Base-by-base conservation (phyloP, 2,888 invertebrate species). In the Julus scandinavius region DNA sequence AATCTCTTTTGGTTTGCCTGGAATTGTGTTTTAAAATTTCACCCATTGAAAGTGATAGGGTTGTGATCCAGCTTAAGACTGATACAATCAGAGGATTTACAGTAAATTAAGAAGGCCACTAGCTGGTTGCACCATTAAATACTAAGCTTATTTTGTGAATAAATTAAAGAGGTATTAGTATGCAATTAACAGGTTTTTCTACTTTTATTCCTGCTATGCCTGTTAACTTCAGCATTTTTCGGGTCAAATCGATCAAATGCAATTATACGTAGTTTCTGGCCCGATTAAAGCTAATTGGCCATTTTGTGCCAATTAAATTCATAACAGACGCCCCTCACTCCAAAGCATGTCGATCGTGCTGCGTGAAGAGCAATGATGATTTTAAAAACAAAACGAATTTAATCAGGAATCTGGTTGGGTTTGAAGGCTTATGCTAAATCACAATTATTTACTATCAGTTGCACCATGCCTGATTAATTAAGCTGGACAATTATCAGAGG, bases 261-360 rank as follows among this genome's bases (percentile, higher is more conserved):
- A 72, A 72, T n/a, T n/a, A n/a, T 20, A 5, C 63, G 7, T 29
- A 2, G 63, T 20, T 72, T 72, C 63, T 72, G 20, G 63, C 5
- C 20, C 63, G 20, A 20, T 72, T 72, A 72, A 72, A n/a, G 0
- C 29, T 72, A 72, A 72, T 72, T 72, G 63, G 63, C 29, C 58
- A n/a, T 63, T n/a, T n/a, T 17, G 58, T 17, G 58, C n/a, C 63
- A 72, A 72, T 72, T 72, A 58, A 72, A 29, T 72, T n/a, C 63
- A 7, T 20, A 20, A 72, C 20, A n/a, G 20, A 20, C 63, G 63
- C 63, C 63, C 63, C 29, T 72, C n/a, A n/a, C 58, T n/a, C 58
- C 2, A 63, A 63, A 63, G 17, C 58, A n/a, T 1, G 63, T 72
- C 5, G 63, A 54, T 4, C 54, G 54, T 54, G 15, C 54, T n/a